These are phyloP conservation scores for Chloebia gouldiae DNA, from an alignment of 2,113 vertebrate genomes.

Conservation along the genomic window DNA sequence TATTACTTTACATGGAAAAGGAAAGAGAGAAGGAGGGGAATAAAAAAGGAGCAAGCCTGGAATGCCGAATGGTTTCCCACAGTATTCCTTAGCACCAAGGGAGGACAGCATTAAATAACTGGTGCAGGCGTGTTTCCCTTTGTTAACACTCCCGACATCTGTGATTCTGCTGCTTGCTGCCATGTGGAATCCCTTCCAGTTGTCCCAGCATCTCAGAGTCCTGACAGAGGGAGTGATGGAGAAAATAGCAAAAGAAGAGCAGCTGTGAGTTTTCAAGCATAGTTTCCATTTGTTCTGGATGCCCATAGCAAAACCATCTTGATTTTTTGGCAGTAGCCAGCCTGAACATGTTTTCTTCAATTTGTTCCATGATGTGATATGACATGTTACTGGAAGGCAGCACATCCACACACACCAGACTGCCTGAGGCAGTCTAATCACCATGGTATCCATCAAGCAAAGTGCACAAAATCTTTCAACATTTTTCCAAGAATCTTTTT, in stretches of 20 bases:
- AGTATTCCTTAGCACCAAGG: background rate
- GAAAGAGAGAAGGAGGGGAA: background rate
- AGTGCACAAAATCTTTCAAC: background rate
- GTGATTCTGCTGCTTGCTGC: background rate
- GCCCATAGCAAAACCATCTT: constrained; percentile 9
- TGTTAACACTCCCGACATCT: background rate
- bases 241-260: constrained; percentile 21
- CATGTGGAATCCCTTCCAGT: background rate
- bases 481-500: background rate
- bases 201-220: constrained; percentile 27
- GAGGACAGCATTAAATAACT: background rate
- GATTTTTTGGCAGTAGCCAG: constrained; percentile 20
- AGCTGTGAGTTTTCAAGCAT: constrained; percentile 58
- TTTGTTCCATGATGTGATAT: background rate
- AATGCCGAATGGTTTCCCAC: background rate
- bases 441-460: background rate
- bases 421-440: background rate
- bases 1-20: background rate
- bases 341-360: background rate
- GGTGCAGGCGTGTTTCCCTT: background rate
- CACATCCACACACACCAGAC: background rate
- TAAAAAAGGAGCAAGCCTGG: background rate
- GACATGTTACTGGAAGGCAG: background rate
- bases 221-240: background rate
- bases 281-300: constrained; percentile 43